A percentile compares a stretch with the other conserved stretches of the same genome.
Evolutionary conservation across 2,113 vertebrate genomes (phyloP).

Genomic region (Plecotus auritus): DNA sequence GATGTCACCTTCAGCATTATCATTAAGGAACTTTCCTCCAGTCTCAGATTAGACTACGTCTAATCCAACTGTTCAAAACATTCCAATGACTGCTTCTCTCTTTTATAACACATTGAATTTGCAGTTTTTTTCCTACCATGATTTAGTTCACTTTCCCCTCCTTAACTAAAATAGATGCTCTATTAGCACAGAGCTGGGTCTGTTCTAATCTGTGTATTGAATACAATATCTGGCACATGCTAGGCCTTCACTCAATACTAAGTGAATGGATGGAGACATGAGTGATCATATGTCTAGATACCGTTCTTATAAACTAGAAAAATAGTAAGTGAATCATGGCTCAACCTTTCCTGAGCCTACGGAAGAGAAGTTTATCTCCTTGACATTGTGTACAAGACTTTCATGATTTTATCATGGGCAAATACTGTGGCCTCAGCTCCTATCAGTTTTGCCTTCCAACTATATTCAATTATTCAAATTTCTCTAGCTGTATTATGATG

Average conservation of each 20-base stretch:
- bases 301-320: neutral
- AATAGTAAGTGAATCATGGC: neutral
- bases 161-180: neutral
- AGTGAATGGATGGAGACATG: neutral
- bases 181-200: neutral
- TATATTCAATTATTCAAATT: neutral
- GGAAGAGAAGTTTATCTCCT: neutral
- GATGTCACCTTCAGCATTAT: neutral
- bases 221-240: neutral
- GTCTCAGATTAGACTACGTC: neutral
- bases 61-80: neutral
- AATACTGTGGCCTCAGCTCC: neutral
- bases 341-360: neutral
- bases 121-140: neutral
- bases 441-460: neutral
- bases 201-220: neutral
- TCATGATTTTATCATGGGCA: neutral
- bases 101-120: neutral
- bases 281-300: neutral
- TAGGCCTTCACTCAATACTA: neutral
- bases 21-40: neutral
- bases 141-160: neutral
- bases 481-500: neutral
- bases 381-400: neutral
- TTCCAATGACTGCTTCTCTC: neutral